Base-by-base conservation (phyloP, 2,888 invertebrate genomes). In the Cataglyphis altisquamis region DNA sequence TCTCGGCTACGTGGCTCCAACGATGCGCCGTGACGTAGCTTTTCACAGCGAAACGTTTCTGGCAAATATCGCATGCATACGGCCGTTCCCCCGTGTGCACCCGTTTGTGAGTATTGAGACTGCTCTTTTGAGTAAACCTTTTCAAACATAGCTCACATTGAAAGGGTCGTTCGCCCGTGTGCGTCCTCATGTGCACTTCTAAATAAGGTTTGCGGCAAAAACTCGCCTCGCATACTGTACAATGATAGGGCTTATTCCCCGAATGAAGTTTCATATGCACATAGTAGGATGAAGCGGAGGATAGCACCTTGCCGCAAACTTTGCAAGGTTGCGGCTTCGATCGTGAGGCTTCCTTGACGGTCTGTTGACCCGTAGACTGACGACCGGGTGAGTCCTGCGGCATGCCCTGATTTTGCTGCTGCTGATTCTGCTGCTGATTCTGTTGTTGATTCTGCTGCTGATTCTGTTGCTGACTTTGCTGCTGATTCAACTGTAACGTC, bases 201-300 rank as follows among this genome's bases (percentile, higher is more conserved):
- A 97, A 95, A 94, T 97, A 97, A 70, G 97, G 97, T 95, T 97
- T 97, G 90, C 97, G 96, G 93, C 97, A 97, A 94, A 97, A 97
- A 86, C 97, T 97, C 67, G 97, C 97, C 92, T 97, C 97, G 94
- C 97, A 97, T 70, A 96, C 96, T 89, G 97, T 97, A 95, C 97
- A 97, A 92, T 97, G 97, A 95, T 97, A 97, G 86, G 97, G 97
- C 94, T 97, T 97, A 94, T 97, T 97, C 91, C 97, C 97, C 36
- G 97, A 97, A 95, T 97, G 97, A 89, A 97, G 96, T 95, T 97
- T 97, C 97, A 97, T 97, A 95, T 97, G 97, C 91, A 97, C 97
- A 94, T 97, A 97, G 94, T 97, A 97, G 89, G 97, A 97, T 62
- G 97, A 97, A 84, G 97, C 96, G 18, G 97, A 97, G 80, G 97